phyloP scores from a whole-genome alignment of 2,888 invertebrate species.

The Adineta ricciae region DNA sequence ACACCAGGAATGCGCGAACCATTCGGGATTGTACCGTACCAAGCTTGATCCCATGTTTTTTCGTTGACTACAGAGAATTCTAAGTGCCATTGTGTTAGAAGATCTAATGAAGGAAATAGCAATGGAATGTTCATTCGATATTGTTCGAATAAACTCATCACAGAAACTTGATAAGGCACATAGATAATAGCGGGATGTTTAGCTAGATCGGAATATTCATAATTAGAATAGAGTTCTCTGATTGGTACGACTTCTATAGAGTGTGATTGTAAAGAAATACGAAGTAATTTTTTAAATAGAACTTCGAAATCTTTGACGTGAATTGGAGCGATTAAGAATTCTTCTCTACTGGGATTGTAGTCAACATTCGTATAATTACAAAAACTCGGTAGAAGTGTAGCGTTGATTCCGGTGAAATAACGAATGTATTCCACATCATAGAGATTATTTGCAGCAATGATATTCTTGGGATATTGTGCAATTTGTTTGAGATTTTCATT shows the following conservation, averaged over 20 bases:
- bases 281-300: not conserved
- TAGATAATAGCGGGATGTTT: slow-evolving; percentile 34
- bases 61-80: not conserved
- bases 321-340: slow-evolving; percentile 18
- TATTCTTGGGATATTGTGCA: slow-evolving; percentile 33
- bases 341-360: slow-evolving; percentile 12
- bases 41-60: slow-evolving; percentile 18
- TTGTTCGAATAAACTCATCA: slow-evolving; percentile 35
- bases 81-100: slow-evolving; percentile 29
- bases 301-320: not conserved
- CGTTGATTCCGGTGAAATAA: slow-evolving; percentile 21
- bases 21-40: not conserved
- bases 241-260: not conserved
- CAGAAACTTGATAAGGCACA: slow-evolving; percentile 35
- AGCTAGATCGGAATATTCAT: slow-evolving; percentile 28
- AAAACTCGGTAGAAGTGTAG: slow-evolving; percentile 5
- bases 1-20: not conserved
- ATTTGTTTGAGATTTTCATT: slow-evolving; percentile 35
- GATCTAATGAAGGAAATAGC: slow-evolving; percentile 35
- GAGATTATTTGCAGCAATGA: slow-evolving; percentile 34
- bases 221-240: slow-evolving; percentile 21
- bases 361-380: slow-evolving; percentile 16
- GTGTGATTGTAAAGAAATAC: not conserved
- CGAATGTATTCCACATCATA: slow-evolving; percentile 32
- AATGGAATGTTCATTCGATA: slow-evolving; percentile 36